Evolutionary conservation across 2,113 vertebrate species (phyloP).

Genomic region (Clinocottus analis): DNA sequence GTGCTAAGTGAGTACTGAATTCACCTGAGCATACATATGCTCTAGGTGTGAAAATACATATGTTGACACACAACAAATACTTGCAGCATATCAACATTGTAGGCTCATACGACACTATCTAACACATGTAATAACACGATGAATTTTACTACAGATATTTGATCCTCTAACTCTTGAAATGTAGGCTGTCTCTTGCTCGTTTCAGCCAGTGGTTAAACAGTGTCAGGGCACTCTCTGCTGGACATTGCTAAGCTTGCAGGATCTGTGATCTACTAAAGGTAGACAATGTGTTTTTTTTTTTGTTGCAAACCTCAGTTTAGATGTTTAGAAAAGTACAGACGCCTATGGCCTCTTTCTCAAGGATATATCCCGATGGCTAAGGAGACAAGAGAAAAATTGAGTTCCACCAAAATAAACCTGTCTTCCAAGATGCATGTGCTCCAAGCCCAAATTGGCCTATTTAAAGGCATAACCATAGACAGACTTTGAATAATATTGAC

Average conservation of each 20-base stretch:
- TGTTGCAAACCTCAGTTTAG: slow-evolving; percentile 48
- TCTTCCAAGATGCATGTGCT: slow-evolving; percentile 86
- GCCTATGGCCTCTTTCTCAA: slow-evolving; percentile 84
- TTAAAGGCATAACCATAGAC: slow-evolving; percentile 84
- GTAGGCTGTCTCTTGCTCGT: not conserved
- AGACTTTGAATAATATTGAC: slow-evolving; percentile 85
- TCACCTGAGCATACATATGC: slow-evolving; percentile 17
- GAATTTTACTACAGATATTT: not conserved
- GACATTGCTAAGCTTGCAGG: slow-evolving; percentile 56
- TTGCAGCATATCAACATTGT: slow-evolving; percentile 15
- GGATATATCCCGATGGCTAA: slow-evolving; percentile 81
- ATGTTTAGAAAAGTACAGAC: slow-evolving; percentile 76
- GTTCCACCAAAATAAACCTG: slow-evolving; percentile 87
- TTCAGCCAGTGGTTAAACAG: slow-evolving; percentile 40
- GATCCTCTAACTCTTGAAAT: slow-evolving; percentile 9
- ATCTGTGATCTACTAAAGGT: slow-evolving; percentile 2
- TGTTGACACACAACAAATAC: slow-evolving; percentile 24
- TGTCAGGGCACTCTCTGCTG: slow-evolving; percentile 71
- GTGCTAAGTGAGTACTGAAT: slow-evolving; percentile 35
- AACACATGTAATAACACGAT: not conserved
- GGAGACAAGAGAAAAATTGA: slow-evolving; percentile 88
- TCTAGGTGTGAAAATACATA: slow-evolving; percentile 29
- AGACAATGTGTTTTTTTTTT: not conserved
- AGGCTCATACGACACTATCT: slow-evolving; percentile 3
- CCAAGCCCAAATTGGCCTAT: slow-evolving; percentile 85